phyloP scores from a whole-genome alignment of 2,113 vertebrate genomes.

The Ictalurus furcatus region DNA sequence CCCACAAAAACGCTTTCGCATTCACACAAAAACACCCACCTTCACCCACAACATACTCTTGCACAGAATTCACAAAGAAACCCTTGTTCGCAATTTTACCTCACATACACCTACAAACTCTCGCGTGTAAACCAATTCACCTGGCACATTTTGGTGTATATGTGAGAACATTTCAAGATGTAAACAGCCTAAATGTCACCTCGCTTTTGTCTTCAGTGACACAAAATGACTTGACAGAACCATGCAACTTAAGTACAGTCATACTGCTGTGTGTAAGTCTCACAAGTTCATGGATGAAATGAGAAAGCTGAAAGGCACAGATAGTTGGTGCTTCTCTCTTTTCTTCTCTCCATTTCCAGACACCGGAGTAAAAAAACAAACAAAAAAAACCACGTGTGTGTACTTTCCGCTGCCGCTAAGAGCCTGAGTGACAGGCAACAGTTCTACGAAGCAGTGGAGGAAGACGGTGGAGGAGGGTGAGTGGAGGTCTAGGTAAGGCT shows the following conservation, averaged over 20 bases:
- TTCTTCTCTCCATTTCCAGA: background rate
- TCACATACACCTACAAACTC: background rate
- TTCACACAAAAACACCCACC: background rate
- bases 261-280: background rate
- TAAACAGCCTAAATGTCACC: background rate
- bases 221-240: background rate
- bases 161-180: background rate
- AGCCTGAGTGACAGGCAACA: slow-evolving; percentile 37
- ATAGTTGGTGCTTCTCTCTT: slow-evolving; percentile 4
- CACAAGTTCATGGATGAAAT: slow-evolving; percentile 19
- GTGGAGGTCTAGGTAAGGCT: slow-evolving; percentile 81
- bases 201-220: background rate
- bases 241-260: background rate
- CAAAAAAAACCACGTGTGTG: too few relatives aligned
- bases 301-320: slow-evolving; percentile 56
- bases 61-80: background rate
- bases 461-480: slow-evolving; percentile 9
- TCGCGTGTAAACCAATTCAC: too few relatives aligned
- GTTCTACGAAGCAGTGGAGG: slow-evolving; percentile 45
- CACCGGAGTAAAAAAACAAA: background rate
- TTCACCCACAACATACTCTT: background rate
- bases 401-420: background rate
- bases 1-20: background rate
- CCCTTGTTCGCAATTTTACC: background rate
- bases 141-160: too few relatives aligned